phyloP scores from a whole-genome alignment of 2,113 vertebrate species.

The Archilochus colubris region DNA sequence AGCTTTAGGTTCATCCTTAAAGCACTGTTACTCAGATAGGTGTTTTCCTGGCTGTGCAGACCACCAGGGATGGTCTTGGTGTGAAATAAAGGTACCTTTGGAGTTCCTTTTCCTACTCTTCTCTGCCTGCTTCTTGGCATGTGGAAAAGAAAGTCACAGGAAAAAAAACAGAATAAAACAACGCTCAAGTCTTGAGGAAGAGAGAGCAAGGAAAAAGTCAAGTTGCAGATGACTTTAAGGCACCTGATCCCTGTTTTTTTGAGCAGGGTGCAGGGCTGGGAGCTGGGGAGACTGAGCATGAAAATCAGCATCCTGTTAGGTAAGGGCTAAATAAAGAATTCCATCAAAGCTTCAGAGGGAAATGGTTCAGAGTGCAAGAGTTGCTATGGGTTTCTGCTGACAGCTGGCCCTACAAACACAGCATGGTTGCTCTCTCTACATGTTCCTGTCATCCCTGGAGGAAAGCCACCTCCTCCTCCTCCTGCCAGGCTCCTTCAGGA shows the following conservation, averaged over 20 bases:
- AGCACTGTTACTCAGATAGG: rapidly evolving
- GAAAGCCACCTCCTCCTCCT: background rate
- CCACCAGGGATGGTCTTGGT: background rate
- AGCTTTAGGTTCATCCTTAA: too few relatives aligned
- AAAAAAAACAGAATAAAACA: too few relatives aligned
- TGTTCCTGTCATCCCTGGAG: background rate
- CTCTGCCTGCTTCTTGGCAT: too few relatives aligned
- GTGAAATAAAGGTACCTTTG: background rate
- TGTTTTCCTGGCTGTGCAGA: background rate
- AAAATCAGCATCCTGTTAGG: conserved; percentile 22
- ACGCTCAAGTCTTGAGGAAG: background rate
- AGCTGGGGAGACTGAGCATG: background rate
- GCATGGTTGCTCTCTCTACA: rapidly evolving
- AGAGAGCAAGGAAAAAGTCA: background rate
- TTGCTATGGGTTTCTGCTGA: background rate
- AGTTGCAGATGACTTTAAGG: conserved; percentile 34
- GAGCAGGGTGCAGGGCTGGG: background rate
- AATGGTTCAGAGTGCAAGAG: background rate
- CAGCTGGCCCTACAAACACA: background rate
- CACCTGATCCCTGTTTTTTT: background rate
- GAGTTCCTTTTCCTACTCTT: background rate
- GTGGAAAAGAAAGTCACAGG: background rate
- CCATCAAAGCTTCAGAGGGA: background rate
- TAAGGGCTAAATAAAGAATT: conserved; percentile 32
- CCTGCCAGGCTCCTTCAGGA: background rate